Evolutionary conservation across 2,888 invertebrate species (phyloP).

Genomic region (Aporophyla lueneburgensis): DNA sequence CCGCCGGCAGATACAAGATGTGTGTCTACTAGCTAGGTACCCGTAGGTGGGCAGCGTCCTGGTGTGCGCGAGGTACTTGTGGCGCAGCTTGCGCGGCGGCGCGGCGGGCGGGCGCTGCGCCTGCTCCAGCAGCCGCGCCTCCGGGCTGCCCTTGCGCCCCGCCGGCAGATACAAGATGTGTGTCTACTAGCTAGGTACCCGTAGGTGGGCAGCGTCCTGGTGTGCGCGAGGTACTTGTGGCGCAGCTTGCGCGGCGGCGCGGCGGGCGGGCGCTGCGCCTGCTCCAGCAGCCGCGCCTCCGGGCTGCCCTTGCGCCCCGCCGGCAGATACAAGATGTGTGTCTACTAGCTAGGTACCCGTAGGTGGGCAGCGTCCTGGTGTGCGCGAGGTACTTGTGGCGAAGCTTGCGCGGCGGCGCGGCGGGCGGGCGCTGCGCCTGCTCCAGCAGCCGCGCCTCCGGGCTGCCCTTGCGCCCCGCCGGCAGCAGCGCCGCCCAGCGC

Average conservation of each 20-base stretch:
- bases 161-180: too few species aligned
- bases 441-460: constrained; percentile 96
- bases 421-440: constrained; percentile 96
- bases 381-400: constrained; percentile 97
- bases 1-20: too few species aligned
- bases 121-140: constrained; percentile 96
- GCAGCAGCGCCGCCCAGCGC: constrained; percentile 93
- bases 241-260: too few species aligned
- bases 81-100: too few species aligned
- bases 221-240: constrained; percentile 97
- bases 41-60: constrained; percentile 97
- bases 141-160: constrained; percentile 96
- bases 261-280: constrained; percentile 96
- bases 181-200: too few species aligned
- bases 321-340: too few species aligned
- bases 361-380: constrained; percentile 97
- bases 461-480: constrained; percentile 95
- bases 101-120: constrained; percentile 96
- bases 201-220: constrained; percentile 97
- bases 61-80: constrained; percentile 97
- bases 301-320: constrained; percentile 96
- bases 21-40: too few species aligned
- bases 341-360: too few species aligned
- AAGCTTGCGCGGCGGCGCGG: too few species aligned
- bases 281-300: constrained; percentile 96